Conservation (phyloP, 2,888 invertebrate species). For the Adelognathus sp. region DNA sequence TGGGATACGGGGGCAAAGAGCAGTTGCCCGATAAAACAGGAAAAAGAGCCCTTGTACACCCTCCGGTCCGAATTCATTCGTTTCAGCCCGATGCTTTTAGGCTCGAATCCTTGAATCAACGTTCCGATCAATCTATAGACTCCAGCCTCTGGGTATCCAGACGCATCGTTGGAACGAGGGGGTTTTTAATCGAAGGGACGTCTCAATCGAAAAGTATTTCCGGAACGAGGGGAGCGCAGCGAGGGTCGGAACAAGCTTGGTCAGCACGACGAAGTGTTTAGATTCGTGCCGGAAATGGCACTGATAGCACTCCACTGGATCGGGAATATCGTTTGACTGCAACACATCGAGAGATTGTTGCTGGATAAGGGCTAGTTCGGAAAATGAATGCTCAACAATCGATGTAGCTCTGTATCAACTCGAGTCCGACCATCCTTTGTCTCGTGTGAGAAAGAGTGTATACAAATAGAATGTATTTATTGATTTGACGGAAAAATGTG, state of each 20-base stretch:
- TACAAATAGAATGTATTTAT: too few species aligned
- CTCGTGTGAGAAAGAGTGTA: too few species aligned
- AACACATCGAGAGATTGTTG: not conserved
- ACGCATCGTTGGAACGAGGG: too few species aligned
- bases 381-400: not conserved
- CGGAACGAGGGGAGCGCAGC: conserved; percentile 17
- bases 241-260: conserved; percentile 1
- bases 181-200: too few species aligned
- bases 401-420: not conserved
- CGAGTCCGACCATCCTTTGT: not conserved
- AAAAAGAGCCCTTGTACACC: not conserved
- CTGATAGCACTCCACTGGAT: conserved; percentile 21
- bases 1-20: not conserved
- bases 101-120: not conserved
- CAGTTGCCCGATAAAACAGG: conserved; percentile 5
- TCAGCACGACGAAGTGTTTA: conserved; percentile 33
- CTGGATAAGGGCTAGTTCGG: not conserved
- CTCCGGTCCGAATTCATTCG: conserved; percentile 32
- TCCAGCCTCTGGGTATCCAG: conserved; percentile 15
- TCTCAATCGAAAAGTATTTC: conserved; percentile 26
- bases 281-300: conserved; percentile 43
- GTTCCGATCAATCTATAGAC: conserved; percentile 37
- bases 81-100: conserved; percentile 7
- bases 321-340: not conserved
- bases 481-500: too few species aligned